Base-by-base conservation (phyloP, 2,888 invertebrate species). In the Alloscopus bannaensis region DNA sequence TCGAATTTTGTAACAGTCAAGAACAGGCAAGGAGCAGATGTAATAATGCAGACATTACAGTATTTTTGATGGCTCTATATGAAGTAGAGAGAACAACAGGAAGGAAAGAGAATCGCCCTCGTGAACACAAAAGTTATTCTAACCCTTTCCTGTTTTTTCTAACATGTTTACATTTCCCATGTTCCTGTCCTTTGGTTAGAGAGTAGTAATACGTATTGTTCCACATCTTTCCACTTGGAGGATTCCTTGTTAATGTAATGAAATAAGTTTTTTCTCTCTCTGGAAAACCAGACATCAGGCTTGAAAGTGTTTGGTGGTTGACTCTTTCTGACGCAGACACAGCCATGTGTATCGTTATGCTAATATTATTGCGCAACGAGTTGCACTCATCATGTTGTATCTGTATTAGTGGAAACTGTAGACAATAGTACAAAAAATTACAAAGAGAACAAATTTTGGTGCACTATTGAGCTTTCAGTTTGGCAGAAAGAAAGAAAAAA, bases 81-180 rank as follows among this genome's bases (percentile, higher is more conserved):
- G 29, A 8, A 36, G 36, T 36, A 13, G 36, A 36, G 36, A 36
- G 50, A 29, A 72, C 1, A 16, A 18, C 18, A 59, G 50, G 75
- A 59, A 66, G 50, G 57, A 71, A 70, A 3, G 8, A 47, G 75
- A 47, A 65, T 22, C 18, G 45, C 4, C 65, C 75, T 59, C 65
- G 28, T n/a, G 28, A 18, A 11, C 24, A 52, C 26, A 28, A 8
- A 55, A 72, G 64, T 62, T 72, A 42, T 75, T 42, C 20, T 45
- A 73, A 73, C 72, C 72, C 72, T 73, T 73, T 65, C 65, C 72
- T 42, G 50, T 50, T 70, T 69, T 45, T 31, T 50, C 42, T 45
- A 11, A n/a, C n/a, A 60, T 3, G 36, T 36, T 62, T 62, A 22
- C 24, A 62, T 22, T 24, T 20, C 16, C 42, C n/a, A 28, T 24